Conservation (phyloP, 2,113 vertebrate genomes). For the Gila orcuttii region DNA sequence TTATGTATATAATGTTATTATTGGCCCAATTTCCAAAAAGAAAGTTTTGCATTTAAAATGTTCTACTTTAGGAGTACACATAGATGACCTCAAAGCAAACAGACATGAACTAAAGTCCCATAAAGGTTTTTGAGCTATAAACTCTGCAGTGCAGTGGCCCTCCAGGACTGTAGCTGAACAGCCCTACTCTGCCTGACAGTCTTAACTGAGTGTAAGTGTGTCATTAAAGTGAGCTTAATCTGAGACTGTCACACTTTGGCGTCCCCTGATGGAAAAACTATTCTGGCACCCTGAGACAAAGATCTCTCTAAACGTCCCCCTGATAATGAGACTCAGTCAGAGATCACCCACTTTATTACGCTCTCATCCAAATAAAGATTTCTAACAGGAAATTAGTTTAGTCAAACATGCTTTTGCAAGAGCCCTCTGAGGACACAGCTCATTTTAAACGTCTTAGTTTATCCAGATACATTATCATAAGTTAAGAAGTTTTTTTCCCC, state of each 20-base stretch:
- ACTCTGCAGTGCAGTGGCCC: not conserved
- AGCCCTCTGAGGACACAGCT: constrained; percentile 29
- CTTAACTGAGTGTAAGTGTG: constrained; percentile 53
- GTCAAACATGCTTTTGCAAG: constrained; percentile 39
- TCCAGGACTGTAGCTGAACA: not conserved
- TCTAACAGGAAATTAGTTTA: constrained; percentile 52
- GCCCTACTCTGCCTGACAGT: not conserved
- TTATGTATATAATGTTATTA: not conserved
- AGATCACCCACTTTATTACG: constrained; percentile 39
- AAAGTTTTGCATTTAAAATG: not conserved
- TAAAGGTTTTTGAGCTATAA: not conserved
- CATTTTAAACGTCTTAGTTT: constrained; percentile 40
- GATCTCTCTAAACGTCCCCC: constrained; percentile 49
- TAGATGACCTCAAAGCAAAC: constrained; percentile 6
- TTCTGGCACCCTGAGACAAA: constrained; percentile 50
- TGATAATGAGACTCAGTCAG: constrained; percentile 52
- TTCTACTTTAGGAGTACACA: not conserved
- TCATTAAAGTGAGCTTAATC: constrained; percentile 45
- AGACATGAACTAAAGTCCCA: not conserved
- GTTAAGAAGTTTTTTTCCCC: constrained; percentile 26
- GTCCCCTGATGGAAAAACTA: constrained; percentile 50
- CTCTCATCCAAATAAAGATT: constrained; percentile 43
- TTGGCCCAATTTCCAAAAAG: not conserved
- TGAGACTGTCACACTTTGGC: constrained; percentile 53
- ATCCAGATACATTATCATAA: constrained; percentile 34